A percentile compares a stretch with the other conserved stretches of the same genome.
Conservation (phyloP, 2,888 invertebrate genomes). For the Rhopalosiphum nymphaeae region DNA sequence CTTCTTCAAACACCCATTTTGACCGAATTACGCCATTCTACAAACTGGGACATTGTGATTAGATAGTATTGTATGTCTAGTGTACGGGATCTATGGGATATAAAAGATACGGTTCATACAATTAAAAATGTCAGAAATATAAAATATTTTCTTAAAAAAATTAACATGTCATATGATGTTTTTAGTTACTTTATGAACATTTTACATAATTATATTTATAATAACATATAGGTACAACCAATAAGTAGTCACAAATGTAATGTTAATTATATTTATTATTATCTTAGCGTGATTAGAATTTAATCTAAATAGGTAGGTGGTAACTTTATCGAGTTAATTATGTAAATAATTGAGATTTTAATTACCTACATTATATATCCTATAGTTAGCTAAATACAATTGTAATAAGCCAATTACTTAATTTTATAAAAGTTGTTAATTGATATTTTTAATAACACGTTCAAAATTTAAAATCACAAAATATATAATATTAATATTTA, state of each 20-base stretch:
- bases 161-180: not conserved
- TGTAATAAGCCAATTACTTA: not conserved
- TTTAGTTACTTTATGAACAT: not conserved
- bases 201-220: not conserved
- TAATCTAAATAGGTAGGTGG: not conserved
- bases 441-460: not conserved
- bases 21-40: not conserved
- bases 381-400: not conserved
- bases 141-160: not conserved
- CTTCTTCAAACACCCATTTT: conserved; percentile 8
- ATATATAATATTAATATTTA: not conserved
- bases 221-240: not conserved
- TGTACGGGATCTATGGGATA: not conserved
- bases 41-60: conserved; percentile 25
- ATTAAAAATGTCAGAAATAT: not conserved
- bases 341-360: conserved; percentile 5
- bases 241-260: not conserved
- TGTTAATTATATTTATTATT: not conserved
- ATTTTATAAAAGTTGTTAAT: not conserved
- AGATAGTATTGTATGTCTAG: conserved; percentile 35
- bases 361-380: not conserved
- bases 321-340: not conserved
- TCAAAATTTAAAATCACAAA: not conserved
- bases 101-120: not conserved
- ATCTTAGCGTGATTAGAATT: not conserved